Conservation (phyloP, 2,113 vertebrate genomes). For the Alethe castanea region DNA sequence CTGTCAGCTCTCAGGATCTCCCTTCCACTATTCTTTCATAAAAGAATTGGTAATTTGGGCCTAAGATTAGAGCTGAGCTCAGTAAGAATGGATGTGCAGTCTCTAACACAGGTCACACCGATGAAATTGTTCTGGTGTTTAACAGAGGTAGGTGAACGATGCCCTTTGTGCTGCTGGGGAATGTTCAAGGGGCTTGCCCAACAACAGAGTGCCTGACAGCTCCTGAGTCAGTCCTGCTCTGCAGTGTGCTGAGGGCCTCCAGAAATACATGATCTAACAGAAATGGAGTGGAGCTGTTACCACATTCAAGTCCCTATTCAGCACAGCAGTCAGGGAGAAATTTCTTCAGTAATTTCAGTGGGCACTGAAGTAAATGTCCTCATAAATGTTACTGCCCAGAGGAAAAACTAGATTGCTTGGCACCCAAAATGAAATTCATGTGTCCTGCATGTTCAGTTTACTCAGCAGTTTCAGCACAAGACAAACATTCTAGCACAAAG, state of each 20-base stretch:
- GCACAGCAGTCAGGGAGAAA: neutral
- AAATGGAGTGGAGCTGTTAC: neutral
- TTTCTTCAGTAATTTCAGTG: neutral
- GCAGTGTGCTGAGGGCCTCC: neutral
- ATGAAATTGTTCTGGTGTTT: neutral
- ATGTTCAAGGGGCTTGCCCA: neutral
- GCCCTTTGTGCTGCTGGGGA: neutral
- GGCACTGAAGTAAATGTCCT: neutral
- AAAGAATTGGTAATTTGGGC: neutral
- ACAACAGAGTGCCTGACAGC: neutral
- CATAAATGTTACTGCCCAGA: neutral
- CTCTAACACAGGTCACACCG: neutral
- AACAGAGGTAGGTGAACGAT: slow-evolving; percentile 23
- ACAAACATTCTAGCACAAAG: neutral
- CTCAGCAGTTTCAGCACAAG: neutral
- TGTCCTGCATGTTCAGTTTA: neutral
- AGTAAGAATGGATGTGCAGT: neutral
- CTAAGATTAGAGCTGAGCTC: neutral
- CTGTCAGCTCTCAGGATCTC: neutral
- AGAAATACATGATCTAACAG: neutral
- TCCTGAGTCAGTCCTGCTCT: neutral
- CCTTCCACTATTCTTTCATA: neutral
- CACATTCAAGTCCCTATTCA: neutral
- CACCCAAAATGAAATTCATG: neutral
- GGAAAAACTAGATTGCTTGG: neutral